These are phyloP conservation scores for Ecliptopera silaceata DNA, from an alignment of 2,888 invertebrate species.

Conservation along the genomic window DNA sequence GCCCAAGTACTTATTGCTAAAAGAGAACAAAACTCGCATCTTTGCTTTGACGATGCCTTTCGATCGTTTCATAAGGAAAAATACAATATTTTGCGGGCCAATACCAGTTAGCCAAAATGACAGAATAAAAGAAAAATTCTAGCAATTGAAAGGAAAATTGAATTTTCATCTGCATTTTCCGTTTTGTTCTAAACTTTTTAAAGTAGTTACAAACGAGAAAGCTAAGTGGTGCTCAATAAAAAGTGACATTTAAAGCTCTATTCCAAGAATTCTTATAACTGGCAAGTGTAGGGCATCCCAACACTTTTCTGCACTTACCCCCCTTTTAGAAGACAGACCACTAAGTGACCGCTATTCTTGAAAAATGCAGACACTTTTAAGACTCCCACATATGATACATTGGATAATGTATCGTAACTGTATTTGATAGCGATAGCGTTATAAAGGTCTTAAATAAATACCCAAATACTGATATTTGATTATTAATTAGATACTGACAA, in stretches of 20 bases:
- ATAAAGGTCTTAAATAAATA: too few species aligned
- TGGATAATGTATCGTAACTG: neutral
- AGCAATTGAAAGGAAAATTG: neutral
- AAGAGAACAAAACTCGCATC: neutral
- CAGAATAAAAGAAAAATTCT: neutral
- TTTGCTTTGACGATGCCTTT: neutral
- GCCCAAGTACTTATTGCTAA: neutral
- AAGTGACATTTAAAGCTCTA: conserved; percentile 57
- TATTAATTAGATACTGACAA: too few species aligned
- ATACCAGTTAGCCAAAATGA: too few species aligned
- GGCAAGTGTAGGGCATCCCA: conserved; percentile 43
- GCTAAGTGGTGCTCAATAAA: conserved; percentile 51
- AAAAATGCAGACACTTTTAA: conserved; percentile 61
- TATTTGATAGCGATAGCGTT: neutral
- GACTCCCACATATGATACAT: neutral
- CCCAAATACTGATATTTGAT: too few species aligned
- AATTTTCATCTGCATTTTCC: neutral
- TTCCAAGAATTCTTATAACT: conserved; percentile 55
- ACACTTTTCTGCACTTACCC: conserved; percentile 72
- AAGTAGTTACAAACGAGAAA: conserved; percentile 34
- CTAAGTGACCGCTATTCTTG: conserved; percentile 66
- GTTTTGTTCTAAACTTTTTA: conserved; percentile 15
- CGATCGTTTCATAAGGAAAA: neutral
- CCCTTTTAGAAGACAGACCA: conserved; percentile 43
- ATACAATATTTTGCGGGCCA: neutral